A percentile compares a stretch with the other conserved stretches of the same genome.
Evolutionary conservation across 2,113 vertebrate genomes (phyloP).

Genomic region (Acinonyx jubatus): DNA sequence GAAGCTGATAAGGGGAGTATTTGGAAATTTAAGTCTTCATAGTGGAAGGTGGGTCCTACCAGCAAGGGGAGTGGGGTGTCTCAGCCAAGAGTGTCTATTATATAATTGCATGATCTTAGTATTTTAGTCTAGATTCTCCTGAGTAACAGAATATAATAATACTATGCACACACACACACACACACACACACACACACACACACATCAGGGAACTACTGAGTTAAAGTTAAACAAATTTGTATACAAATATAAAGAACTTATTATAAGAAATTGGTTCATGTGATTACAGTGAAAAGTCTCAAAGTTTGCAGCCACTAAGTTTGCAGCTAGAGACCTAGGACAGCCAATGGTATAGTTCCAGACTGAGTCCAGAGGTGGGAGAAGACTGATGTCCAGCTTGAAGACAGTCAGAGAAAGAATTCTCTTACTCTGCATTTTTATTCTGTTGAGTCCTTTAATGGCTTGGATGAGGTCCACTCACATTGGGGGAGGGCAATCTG

Average conservation of each 20-base stretch:
- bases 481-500: not conserved
- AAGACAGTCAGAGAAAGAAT: not conserved
- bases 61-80: not conserved
- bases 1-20: not conserved
- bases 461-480: not conserved
- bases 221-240: not conserved
- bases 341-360: not conserved
- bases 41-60: not conserved
- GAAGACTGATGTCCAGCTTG: not conserved
- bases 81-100: not conserved
- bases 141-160: not conserved
- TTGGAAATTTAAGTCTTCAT: not conserved
- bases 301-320: not conserved
- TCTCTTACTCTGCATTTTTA: not conserved
- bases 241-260: not conserved
- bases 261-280: not conserved
- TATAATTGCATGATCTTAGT: not conserved
- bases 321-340: not conserved
- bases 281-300: not conserved
- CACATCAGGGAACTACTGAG: not conserved
- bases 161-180: not conserved
- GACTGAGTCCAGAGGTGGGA: not conserved
- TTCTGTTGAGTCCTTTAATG: not conserved
- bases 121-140: not conserved
- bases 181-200: not conserved